phyloP scores from a whole-genome alignment of 2,888 invertebrate species.

The Cataglyphis altisquamis region DNA sequence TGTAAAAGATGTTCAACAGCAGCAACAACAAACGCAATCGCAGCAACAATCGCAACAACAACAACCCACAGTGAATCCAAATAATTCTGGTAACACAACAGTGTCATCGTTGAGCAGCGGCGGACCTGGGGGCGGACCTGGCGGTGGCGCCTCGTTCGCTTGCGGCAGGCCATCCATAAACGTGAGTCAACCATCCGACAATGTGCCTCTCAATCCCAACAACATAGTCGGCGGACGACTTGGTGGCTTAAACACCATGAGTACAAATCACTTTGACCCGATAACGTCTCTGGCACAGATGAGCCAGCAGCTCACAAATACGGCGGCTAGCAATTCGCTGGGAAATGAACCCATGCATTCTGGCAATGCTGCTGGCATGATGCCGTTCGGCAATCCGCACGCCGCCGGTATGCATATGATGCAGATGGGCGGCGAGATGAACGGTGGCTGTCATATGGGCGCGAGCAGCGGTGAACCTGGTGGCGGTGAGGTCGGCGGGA shows the following conservation, averaged over 20 bases:
- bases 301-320: constrained; percentile 96
- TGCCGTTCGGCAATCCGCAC: constrained; percentile 87
- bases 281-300: constrained; percentile 97
- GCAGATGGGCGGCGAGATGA: constrained; percentile 85
- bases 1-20: constrained; percentile 80
- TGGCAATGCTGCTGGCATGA: constrained; percentile 86
- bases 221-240: constrained; percentile 86
- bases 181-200: constrained; percentile 87
- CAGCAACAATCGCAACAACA: constrained; percentile 83
- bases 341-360: constrained; percentile 87
- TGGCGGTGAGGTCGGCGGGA: constrained; percentile 79
- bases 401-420: constrained; percentile 84
- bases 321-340: constrained; percentile 89
- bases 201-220: constrained; percentile 90
- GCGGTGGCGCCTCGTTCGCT: constrained; percentile 75
- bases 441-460: constrained; percentile 85
- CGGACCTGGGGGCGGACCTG: constrained; percentile 78
- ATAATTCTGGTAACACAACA: constrained; percentile 73
- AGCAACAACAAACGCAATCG: constrained; percentile 76
- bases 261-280: constrained; percentile 93
- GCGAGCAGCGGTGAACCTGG: constrained; percentile 78
- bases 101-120: constrained; percentile 75
- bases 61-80: constrained; percentile 84
- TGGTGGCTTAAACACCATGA: constrained; percentile 83
- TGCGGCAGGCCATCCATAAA: constrained; percentile 82